These are phyloP conservation scores for Pterobdella sp. DNA, from an alignment of 2,888 invertebrate genomes.

Conservation along the genomic window DNA sequence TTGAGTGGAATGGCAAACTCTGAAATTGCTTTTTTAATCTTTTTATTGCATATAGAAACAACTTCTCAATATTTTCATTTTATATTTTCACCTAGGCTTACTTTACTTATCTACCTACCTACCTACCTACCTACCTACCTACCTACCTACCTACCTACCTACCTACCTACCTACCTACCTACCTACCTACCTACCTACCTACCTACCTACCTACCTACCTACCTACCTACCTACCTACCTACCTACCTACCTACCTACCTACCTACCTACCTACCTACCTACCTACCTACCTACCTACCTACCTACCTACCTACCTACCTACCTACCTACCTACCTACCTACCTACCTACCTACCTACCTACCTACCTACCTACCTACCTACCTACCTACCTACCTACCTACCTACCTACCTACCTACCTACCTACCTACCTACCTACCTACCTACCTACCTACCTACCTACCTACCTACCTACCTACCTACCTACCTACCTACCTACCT, in stretches of 20 bases:
- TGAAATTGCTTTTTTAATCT: too few relatives aligned
- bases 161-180: not conserved
- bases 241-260: not conserved
- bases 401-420: not conserved
- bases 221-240: not conserved
- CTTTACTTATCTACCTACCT: constrained; percentile 16
- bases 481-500: constrained; percentile 1
- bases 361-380: not conserved
- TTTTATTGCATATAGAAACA: too few relatives aligned
- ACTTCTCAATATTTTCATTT: too few relatives aligned
- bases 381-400: constrained; percentile 1
- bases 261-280: not conserved
- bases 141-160: constrained; percentile 8
- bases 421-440: not conserved
- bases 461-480: not conserved
- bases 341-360: not conserved
- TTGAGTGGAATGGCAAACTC: too few relatives aligned
- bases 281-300: not conserved
- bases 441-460: not conserved
- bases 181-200: not conserved
- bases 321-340: not conserved
- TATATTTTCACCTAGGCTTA: too few relatives aligned
- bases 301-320: constrained; percentile 1
- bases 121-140: constrained; percentile 15
- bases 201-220: not conserved